Evolutionary conservation across 2,113 vertebrate species (phyloP).

Genomic region (Rhynchomys soricoides): DNA sequence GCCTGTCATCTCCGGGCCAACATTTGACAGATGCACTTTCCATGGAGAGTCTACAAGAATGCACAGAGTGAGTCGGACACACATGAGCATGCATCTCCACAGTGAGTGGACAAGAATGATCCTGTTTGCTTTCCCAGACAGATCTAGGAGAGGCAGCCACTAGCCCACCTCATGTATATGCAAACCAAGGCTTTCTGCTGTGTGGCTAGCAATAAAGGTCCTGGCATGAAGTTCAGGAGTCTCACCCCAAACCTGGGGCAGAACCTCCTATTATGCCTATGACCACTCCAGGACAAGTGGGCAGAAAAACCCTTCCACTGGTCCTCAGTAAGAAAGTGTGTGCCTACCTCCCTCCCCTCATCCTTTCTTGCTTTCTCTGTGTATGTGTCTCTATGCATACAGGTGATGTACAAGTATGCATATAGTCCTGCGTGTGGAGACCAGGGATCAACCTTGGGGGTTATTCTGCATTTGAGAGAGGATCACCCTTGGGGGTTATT

Average conservation of each 20-base stretch:
- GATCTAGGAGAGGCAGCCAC: not conserved
- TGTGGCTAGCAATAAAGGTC: rapidly evolving
- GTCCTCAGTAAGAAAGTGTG: not conserved
- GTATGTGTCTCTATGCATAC: not conserved
- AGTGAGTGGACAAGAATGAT: not conserved
- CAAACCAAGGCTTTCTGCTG: rapidly evolving
- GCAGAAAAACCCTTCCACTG: not conserved
- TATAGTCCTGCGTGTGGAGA: not conserved
- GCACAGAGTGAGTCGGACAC: not conserved
- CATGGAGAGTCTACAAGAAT: constrained; percentile 93
- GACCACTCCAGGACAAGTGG: not conserved
- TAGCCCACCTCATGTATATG: rapidly evolving
- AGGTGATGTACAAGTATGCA: not conserved
- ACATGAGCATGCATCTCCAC: not conserved
- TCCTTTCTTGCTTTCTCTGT: not conserved
- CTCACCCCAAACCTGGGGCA: not conserved
- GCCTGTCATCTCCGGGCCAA: constrained; percentile 88
- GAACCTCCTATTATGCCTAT: rapidly evolving
- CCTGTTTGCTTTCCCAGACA: not conserved
- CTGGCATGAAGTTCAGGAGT: rapidly evolving
- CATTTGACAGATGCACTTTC: constrained; percentile 94
- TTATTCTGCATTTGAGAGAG: not conserved
- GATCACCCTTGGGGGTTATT: not conserved
- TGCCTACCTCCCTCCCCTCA: not conserved
- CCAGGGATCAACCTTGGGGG: not conserved